phyloP scores from a whole-genome alignment of 2,113 vertebrate species.

The Hippoglossus stenolepis region DNA sequence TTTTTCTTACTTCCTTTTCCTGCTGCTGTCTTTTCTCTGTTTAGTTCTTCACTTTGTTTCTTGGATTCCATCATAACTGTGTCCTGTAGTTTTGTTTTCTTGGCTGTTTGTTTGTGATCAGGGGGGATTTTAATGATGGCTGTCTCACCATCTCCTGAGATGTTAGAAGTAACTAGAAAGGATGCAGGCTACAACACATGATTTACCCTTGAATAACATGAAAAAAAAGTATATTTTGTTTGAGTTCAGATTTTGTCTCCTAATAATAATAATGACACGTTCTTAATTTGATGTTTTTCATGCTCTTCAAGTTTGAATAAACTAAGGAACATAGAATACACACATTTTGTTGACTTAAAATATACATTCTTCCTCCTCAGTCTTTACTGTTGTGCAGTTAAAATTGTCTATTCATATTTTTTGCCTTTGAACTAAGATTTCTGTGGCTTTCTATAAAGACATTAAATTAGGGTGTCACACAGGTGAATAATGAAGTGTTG shows the following conservation, averaged over 20 bases:
- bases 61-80: conserved; percentile 13
- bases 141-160: neutral
- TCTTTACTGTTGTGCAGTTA: neutral
- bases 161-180: neutral
- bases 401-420: neutral
- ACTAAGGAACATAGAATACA: neutral
- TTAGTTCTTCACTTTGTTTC: conserved; percentile 27
- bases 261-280: neutral
- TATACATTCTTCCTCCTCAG: neutral
- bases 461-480: too few relatives aligned
- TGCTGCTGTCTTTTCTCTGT: conserved; percentile 57
- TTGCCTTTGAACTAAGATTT: neutral
- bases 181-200: neutral
- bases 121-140: conserved; percentile 42
- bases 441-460: neutral
- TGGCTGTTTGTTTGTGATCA: conserved; percentile 4
- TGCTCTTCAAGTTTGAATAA: neutral
- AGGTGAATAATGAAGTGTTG: conserved; percentile 2
- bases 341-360: neutral
- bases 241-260: neutral
- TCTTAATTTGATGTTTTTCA: neutral
- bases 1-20: conserved; percentile 18
- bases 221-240: neutral
- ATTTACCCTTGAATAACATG: neutral
- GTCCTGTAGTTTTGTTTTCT: conserved; percentile 26